A percentile compares a stretch with the other conserved stretches of the same genome.
These are phyloP conservation scores for Haliclystus octoradiatus DNA, from an alignment of 30 jellyfish, hydroid and myxozoan genomes.

Conservation along the genomic window DNA sequence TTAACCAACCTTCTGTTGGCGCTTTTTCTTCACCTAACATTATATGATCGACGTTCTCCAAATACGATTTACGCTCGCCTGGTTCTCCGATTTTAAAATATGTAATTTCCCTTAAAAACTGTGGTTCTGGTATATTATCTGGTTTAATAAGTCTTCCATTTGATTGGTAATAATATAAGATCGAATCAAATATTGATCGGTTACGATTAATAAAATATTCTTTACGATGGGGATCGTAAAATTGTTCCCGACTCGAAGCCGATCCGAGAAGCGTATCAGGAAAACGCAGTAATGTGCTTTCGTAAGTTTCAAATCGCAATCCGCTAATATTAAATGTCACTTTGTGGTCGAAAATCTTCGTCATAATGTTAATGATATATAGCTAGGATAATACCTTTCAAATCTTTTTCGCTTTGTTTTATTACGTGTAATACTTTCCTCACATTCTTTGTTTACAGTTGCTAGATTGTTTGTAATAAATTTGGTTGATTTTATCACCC, in stretches of 20 bases:
- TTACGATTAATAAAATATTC: constrained; percentile 59
- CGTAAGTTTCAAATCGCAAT: constrained; percentile 53
- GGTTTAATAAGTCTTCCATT: constrained; percentile 54
- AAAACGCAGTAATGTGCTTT: constrained; percentile 62
- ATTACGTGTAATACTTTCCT: too few species aligned
- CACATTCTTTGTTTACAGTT: too few species aligned
- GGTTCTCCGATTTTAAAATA: constrained; percentile 46
- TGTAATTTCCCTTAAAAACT: too few species aligned
- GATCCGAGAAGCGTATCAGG: constrained; percentile 76
- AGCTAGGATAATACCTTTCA: too few species aligned
- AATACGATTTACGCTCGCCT: constrained; percentile 18
- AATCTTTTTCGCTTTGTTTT: too few species aligned
- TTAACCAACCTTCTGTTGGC: constrained; percentile 22
- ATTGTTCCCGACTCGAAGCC: constrained; percentile 23
- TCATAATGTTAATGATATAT: too few species aligned
- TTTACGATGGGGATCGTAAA: constrained; percentile 26
- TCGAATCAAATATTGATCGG: constrained; percentile 62
- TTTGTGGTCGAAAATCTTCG: too few species aligned
- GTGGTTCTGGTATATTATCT: too few species aligned
- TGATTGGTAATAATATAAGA: constrained; percentile 61
- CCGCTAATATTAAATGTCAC: constrained; percentile 84
- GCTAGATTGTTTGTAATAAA: too few species aligned
- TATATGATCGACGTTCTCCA: constrained; percentile 49
- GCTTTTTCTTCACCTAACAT: constrained; percentile 27
- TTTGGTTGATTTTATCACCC: too few species aligned